phyloP scores from a whole-genome alignment of 2,797 vertebrate genomes.

The Channallabes apus region DNA sequence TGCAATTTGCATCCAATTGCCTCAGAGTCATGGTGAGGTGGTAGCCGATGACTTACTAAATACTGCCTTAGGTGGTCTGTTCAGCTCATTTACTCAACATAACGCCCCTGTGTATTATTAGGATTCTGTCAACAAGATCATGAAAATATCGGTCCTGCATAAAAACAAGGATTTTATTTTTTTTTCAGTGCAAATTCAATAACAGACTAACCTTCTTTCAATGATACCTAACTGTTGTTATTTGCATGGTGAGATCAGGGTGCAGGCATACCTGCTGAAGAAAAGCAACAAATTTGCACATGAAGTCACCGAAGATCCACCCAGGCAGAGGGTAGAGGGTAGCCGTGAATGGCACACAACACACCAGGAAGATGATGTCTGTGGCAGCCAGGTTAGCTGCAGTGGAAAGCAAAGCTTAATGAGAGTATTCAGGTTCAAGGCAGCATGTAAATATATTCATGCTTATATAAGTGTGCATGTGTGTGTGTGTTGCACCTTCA shows the following conservation, averaged over 20 bases:
- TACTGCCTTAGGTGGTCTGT: not conserved
- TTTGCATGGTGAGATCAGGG: not conserved
- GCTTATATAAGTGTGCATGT: too few species aligned
- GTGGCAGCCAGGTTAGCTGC: constrained; percentile 81
- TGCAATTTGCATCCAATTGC: not conserved
- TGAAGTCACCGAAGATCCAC: constrained; percentile 84
- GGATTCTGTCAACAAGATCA: not conserved
- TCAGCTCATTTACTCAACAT: constrained; percentile 5
- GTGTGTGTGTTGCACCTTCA: too few species aligned
- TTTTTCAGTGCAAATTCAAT: not conserved
- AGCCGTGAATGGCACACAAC: constrained; percentile 82
- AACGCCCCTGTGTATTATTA: not conserved
- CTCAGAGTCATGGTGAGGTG: not conserved
- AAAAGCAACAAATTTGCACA: constrained; percentile 84
- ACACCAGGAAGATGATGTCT: constrained; percentile 82
- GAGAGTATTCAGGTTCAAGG: not conserved
- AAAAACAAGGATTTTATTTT: not conserved
- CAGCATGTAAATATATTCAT: not conserved
- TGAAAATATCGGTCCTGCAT: not conserved
- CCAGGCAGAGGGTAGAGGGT: constrained; percentile 82
- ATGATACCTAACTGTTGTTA: not conserved
- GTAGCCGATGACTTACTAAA: not conserved
- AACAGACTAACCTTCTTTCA: not conserved
- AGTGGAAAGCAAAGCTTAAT: constrained; percentile 33
- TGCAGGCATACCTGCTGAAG: constrained; percentile 76